Percentiles rank a stretch among this genome's conserved stretches.
Evolutionary conservation across 2,113 vertebrate species (phyloP).

Genomic region (Silurus meridionalis): DNA sequence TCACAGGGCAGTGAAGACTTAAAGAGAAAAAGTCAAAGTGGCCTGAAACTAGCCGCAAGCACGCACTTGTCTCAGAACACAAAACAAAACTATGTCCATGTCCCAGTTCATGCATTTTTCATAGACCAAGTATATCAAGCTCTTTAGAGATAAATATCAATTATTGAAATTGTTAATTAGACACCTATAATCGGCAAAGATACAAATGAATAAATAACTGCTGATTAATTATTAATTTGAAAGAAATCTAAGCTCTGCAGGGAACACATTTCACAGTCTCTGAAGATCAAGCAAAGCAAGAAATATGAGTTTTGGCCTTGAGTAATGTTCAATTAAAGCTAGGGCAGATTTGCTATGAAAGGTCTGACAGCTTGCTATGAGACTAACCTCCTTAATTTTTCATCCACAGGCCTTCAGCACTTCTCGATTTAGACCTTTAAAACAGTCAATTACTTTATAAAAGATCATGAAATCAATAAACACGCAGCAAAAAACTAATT

Average conservation of each 20-base stretch:
- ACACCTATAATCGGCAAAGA: slow-evolving; percentile 72
- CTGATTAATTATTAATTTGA: slow-evolving; percentile 76
- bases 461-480: not conserved
- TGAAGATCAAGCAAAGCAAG: slow-evolving; percentile 73
- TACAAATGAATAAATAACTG: slow-evolving; percentile 76
- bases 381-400: slow-evolving; percentile 47
- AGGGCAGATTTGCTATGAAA: slow-evolving; percentile 63
- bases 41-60: slow-evolving; percentile 73
- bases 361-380: slow-evolving; percentile 60
- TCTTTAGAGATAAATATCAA: slow-evolving; percentile 80
- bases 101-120: slow-evolving; percentile 75
- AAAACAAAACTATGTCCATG: slow-evolving; percentile 69
- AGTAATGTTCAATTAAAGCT: slow-evolving; percentile 78
- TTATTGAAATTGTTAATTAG: slow-evolving; percentile 81
- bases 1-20: slow-evolving; percentile 71
- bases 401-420: slow-evolving; percentile 53
- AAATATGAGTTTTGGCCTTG: slow-evolving; percentile 75
- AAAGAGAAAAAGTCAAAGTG: slow-evolving; percentile 76
- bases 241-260: slow-evolving; percentile 66
- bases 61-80: slow-evolving; percentile 73
- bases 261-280: slow-evolving; percentile 67
- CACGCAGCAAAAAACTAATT: not conserved
- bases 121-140: slow-evolving; percentile 67
- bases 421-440: slow-evolving; percentile 51
- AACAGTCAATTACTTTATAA: slow-evolving; percentile 49